Conservation (phyloP, 1,140 invertebrate species). For the Metopolophium dirhodum region DNA sequence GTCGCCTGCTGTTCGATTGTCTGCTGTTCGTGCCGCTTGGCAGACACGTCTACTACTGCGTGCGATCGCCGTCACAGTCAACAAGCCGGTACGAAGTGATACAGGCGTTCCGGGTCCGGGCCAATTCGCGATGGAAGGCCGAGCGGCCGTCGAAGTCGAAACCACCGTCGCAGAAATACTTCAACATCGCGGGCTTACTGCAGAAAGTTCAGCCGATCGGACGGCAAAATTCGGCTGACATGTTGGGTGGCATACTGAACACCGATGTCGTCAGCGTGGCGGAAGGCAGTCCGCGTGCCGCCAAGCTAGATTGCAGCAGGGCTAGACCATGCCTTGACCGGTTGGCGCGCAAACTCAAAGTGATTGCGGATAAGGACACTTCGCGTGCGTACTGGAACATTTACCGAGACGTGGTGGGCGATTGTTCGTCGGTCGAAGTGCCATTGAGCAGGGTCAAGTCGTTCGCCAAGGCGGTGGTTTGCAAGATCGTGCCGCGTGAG, state of each 20-base stretch:
- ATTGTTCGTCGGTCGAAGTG: background rate
- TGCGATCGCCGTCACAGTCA: background rate
- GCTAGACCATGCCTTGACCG: background rate
- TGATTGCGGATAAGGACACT: background rate
- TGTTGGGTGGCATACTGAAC: background rate
- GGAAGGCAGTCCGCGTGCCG: too few relatives aligned
- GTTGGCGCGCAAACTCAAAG: background rate
- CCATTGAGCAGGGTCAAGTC: background rate
- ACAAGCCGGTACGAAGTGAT: background rate
- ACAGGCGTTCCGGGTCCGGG: background rate
- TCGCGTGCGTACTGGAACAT: background rate
- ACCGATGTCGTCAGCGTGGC: background rate
- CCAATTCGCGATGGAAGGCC: background rate
- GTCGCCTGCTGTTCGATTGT: constrained; percentile 7
- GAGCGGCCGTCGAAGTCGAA: too few relatives aligned
- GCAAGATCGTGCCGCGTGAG: background rate
- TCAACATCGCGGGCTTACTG: background rate
- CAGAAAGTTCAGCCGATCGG: background rate
- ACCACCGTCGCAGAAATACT: background rate
- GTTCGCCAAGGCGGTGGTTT: background rate
- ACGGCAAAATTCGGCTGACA: background rate
- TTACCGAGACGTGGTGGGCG: background rate
- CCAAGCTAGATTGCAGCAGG: background rate
- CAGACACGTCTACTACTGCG: background rate
- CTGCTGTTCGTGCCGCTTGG: background rate